Evolutionary conservation across 2,888 invertebrate genomes (phyloP), one percentile per base, ranked within the genome.

Genomic region (Sinelater perroti): DNA sequence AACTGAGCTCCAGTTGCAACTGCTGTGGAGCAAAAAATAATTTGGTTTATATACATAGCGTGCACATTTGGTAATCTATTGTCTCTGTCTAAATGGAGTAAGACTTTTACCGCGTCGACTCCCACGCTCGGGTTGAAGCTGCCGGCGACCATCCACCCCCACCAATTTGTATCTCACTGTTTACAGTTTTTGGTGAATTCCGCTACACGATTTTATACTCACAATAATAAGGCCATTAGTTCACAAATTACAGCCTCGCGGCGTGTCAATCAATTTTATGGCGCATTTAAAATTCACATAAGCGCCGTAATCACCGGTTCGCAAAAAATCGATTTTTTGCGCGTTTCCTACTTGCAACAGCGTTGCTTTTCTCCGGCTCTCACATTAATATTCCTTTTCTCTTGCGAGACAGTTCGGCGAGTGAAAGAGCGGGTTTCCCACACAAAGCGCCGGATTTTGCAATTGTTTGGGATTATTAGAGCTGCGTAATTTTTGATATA

Each of bases 31-130:
- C 61, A 66, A 72, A 72, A 71, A 72, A 70, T 71, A 72, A 71
- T 75, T 75, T 73, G 70, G 70, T 72, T 75, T 77, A 75, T 77
- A 77, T 77, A 75, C 60, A 65, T 60, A 66, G 67, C 63, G 54
- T 62, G 61, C 64, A 66, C 69, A 73, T 75, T 76, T 76, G 70
- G 75, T 73, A 77, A 76, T 70, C 75, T 67, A 75, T 76, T 76
- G 76, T 75, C 70, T 73, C 72, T 72, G 74, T 72, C 71, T 72
- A 71, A 70, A 68, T 75, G 67, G 70, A 71, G 74, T 70, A 74
- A 72, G 67, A 75, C 74, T 75, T 73, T 74, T 74, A 74, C 74
- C 62, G 16, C 70, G 63, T 11, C 52, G 67, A 69, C 73, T 75
- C 74, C 74, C 75, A 75, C 75, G 69, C 66, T 63, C 54, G 50